Evolutionary conservation across 2,113 vertebrate genomes (phyloP), one percentile per base, ranked within the genome.

Genomic region (Perca flavescens): DNA sequence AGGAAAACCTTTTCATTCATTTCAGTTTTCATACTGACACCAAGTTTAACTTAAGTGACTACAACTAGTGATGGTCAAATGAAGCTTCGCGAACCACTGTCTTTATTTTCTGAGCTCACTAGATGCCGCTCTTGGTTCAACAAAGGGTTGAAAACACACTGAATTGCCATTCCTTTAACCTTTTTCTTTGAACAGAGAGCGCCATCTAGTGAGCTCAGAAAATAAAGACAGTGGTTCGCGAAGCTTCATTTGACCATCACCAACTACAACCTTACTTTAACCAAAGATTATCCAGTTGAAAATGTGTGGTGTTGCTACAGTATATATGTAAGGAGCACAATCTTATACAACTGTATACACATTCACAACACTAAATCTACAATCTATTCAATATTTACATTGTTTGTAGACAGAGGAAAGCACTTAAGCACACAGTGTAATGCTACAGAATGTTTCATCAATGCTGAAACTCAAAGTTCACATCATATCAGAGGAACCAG

Each of bases 401-500:
- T 13, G 3, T 67, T 57, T 57, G 19, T 14, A 21, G 28, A 62
- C 28, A 12, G 43, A 50, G 14, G 14, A 61, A 56, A 53, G 17
- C 83, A 56, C 16, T 71, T 3, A 53, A 60, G 31, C 22, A 46
- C 62, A 61, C 15, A 46, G 21, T 53, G 19, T 57, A 9, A 66
- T 25, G 9, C 47, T 47, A 25, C 4, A 11, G 13, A 21, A n/a
- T 4, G 28, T 34, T 64, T 69, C 17, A 73, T 49, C 22, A 58
- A 22, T 43, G 40, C 82, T 79, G 34, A 61, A 63, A 79, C 28
- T 57, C 36, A 67, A 63, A 69, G 25, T 67, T 82, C 57, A 69
- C 82, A 82, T 88, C 82, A 88, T 54, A 80, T 40, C 86, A 88
- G 81, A 77, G 34, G n/a, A 63, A 68, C 65, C 75, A 68, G 21